Percentiles rank a stretch among this genome's conserved stretches.
Evolutionary conservation across 2,888 invertebrate species (phyloP).

Genomic region (Hyposoter dolosus): DNA sequence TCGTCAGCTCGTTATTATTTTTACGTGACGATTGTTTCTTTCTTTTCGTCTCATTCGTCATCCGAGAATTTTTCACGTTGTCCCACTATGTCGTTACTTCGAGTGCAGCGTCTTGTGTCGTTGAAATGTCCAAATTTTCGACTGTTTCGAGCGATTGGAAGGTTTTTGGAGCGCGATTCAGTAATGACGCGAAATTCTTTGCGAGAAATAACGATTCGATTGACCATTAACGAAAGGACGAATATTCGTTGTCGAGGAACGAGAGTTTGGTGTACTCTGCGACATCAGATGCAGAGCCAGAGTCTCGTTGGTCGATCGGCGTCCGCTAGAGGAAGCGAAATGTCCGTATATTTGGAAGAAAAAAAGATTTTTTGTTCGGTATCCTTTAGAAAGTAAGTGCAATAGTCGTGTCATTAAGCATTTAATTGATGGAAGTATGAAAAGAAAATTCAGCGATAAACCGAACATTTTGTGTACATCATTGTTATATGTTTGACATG

Average conservation of each 20-base stretch:
- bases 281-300: neutral
- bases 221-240: constrained; percentile 35
- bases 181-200: neutral
- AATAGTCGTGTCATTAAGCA: constrained; percentile 51
- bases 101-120: neutral
- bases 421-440: constrained; percentile 39
- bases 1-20: neutral
- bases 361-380: constrained; percentile 16
- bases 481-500: constrained; percentile 66
- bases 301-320: constrained; percentile 12
- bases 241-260: constrained; percentile 1
- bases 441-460: neutral
- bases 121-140: neutral
- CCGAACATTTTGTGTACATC: constrained; percentile 57
- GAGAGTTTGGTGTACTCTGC: neutral
- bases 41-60: neutral
- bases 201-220: neutral
- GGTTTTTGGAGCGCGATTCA: constrained; percentile 25
- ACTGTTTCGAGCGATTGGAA: neutral
- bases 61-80: neutral
- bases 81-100: neutral
- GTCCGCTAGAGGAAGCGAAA: neutral
- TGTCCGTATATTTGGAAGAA: neutral
- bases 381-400: constrained; percentile 46
- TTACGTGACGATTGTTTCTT: neutral